Percentiles rank a stretch among this genome's conserved stretches.
phyloP scores from a whole-genome alignment of 2,113 vertebrate genomes.

The Cathartes aura region DNA sequence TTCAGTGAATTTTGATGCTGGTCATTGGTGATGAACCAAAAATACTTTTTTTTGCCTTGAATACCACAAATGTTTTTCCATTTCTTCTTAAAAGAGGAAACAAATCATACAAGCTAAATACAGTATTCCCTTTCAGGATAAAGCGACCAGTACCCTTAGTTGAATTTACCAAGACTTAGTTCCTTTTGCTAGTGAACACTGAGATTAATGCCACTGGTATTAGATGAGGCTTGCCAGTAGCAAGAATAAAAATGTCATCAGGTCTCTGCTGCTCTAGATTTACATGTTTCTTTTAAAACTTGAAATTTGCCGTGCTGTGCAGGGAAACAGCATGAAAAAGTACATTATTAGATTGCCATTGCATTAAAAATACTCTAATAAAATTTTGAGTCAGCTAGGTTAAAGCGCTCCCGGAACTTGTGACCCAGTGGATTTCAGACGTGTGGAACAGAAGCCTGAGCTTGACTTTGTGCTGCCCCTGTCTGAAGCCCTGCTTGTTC shows the following conservation, averaged over 20 bases:
- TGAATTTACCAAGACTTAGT: not conserved
- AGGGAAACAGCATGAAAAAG: not conserved
- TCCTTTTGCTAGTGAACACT: not conserved
- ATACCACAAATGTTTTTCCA: not conserved
- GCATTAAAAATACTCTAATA: not conserved
- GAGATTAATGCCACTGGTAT: not conserved
- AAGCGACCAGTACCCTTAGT: not conserved
- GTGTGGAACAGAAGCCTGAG: not conserved
- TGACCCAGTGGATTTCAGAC: not conserved
- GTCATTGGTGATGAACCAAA: not conserved
- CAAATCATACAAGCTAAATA: not conserved
- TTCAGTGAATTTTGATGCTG: not conserved
- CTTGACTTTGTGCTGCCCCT: not conserved
- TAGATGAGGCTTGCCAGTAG: not conserved
- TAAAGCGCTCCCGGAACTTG: rapidly evolving
- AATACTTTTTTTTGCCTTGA: not conserved
- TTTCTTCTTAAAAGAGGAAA: not conserved
- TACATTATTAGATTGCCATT: rapidly evolving
- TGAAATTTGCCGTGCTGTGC: not conserved
- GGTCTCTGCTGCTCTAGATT: not conserved
- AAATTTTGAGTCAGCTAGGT: not conserved
- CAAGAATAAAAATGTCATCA: not conserved
- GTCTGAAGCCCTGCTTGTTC: not conserved
- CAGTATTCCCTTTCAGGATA: not conserved
- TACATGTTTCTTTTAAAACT: not conserved